A percentile compares a stretch with the other conserved stretches of the same genome.
Conservation (phyloP, 1,140 invertebrate genomes). For the Drosophila ohnishii region DNA sequence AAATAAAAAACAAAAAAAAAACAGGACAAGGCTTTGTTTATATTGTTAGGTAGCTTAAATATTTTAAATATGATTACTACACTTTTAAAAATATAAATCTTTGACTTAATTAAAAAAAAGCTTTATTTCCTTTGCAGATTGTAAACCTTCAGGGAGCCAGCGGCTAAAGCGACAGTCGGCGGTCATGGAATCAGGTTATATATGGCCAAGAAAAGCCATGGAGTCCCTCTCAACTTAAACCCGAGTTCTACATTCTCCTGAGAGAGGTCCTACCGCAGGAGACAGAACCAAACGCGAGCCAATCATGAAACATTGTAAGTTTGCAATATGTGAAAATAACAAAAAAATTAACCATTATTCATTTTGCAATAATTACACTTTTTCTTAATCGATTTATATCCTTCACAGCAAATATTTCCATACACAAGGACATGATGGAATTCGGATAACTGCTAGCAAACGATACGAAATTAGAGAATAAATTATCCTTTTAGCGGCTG, state of each 20-base stretch:
- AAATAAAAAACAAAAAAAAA: no score
- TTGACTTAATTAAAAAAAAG: no score
- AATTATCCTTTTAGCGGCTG: conserved; percentile 6
- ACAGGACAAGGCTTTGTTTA: no score
- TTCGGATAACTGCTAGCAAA: conserved; percentile 61
- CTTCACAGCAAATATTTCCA: conserved; percentile 73
- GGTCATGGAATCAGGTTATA: conserved; percentile 14
- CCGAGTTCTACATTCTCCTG: neutral
- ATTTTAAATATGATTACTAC: no score
- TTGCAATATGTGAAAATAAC: neutral
- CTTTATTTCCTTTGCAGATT: neutral
- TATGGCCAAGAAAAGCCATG: conserved; percentile 5
- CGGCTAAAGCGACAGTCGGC: neutral
- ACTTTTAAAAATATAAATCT: no score
- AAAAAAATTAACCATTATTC: neutral
- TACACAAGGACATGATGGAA: conserved; percentile 79
- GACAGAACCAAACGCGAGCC: conserved; percentile 6
- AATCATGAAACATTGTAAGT: conserved; percentile 47
- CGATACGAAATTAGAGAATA: conserved; percentile 10
- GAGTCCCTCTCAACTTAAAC: neutral
- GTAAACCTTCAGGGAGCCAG: neutral
- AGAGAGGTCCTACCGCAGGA: neutral
- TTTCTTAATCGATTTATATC: neutral
- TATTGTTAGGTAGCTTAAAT: no score
- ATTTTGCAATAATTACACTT: no score